These are phyloP conservation scores for Palythoa heliodiscus DNA, from an alignment of 92 coral and sea anemone species.

Conservation along the genomic window DNA sequence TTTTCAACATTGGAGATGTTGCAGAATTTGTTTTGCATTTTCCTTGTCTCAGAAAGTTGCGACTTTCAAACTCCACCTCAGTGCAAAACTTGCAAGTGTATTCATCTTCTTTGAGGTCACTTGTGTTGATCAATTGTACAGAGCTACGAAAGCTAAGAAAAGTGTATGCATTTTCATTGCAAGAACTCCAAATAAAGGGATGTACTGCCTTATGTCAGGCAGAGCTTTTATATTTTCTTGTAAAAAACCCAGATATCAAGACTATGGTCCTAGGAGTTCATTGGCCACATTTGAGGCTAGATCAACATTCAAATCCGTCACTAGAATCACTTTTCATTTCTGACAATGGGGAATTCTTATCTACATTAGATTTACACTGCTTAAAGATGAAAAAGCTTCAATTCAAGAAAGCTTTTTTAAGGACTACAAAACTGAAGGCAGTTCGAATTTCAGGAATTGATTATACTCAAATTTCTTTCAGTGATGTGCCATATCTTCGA, in stretches of 20 bases:
- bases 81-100: conserved; percentile 58
- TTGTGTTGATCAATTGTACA: conserved; percentile 65
- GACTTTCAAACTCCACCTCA: conserved; percentile 60
- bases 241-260: conserved; percentile 79
- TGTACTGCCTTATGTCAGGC: conserved; percentile 67
- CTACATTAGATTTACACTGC: conserved; percentile 71
- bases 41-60: conserved; percentile 62
- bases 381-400: conserved; percentile 65
- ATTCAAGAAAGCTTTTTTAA: conserved; percentile 65
- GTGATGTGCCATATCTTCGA: conserved; percentile 71
- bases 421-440: conserved; percentile 66
- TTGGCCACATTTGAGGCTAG: conserved; percentile 69
- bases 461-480: conserved; percentile 46
- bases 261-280: conserved; percentile 62
- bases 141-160: conserved; percentile 70
- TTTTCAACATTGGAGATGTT: conserved; percentile 82
- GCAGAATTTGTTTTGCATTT: conserved; percentile 63
- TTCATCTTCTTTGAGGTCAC: conserved; percentile 68
- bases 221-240: conserved; percentile 71
- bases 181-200: conserved; percentile 61
- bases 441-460: conserved; percentile 51
- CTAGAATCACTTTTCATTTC: conserved; percentile 56
- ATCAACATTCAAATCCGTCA: conserved; percentile 78
- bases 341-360: conserved; percentile 72
- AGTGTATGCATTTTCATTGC: conserved; percentile 65